Conservation (phyloP, 2,888 invertebrate species). For the Flabesymbios commensalis region DNA sequence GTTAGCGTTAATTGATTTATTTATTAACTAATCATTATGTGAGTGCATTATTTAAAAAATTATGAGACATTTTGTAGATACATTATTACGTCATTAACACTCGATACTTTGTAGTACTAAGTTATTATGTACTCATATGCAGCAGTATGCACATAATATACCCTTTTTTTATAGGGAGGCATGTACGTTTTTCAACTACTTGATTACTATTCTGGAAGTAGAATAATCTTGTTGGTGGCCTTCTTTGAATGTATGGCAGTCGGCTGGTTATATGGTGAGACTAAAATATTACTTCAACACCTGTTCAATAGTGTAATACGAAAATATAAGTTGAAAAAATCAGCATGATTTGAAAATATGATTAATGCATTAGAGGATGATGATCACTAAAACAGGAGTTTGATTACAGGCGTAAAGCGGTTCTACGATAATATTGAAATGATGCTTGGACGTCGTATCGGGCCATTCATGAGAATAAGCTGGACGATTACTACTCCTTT, state of each 20-base stretch:
- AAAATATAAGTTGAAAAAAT: too few species aligned
- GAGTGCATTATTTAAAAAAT: too few species aligned
- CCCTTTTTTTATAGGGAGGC: slow-evolving; percentile 66
- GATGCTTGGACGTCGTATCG: slow-evolving; percentile 73
- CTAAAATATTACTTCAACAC: not conserved
- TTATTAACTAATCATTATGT: too few species aligned
- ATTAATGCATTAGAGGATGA: too few species aligned
- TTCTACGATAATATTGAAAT: slow-evolving; percentile 77
- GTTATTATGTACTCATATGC: too few species aligned
- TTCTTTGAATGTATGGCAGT: slow-evolving; percentile 77
- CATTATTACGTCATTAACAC: too few species aligned
- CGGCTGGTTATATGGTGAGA: slow-evolving; percentile 62
- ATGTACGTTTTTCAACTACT: slow-evolving; percentile 72
- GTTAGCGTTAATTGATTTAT: too few species aligned
- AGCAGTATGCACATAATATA: too few species aligned
- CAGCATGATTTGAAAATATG: too few species aligned
- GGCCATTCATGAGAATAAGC: slow-evolving; percentile 66
- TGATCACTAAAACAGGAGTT: too few species aligned
- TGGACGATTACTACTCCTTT: slow-evolving; percentile 68
- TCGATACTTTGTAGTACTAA: too few species aligned
- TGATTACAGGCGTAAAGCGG: slow-evolving; percentile 69
- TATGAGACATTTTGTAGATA: too few species aligned
- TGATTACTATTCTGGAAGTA: slow-evolving; percentile 70
- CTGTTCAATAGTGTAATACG: not conserved
- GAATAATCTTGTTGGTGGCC: slow-evolving; percentile 69